These are phyloP conservation scores for Psammodynastes pulverulentus DNA, from an alignment of 2,113 vertebrate genomes.

Conservation along the genomic window DNA sequence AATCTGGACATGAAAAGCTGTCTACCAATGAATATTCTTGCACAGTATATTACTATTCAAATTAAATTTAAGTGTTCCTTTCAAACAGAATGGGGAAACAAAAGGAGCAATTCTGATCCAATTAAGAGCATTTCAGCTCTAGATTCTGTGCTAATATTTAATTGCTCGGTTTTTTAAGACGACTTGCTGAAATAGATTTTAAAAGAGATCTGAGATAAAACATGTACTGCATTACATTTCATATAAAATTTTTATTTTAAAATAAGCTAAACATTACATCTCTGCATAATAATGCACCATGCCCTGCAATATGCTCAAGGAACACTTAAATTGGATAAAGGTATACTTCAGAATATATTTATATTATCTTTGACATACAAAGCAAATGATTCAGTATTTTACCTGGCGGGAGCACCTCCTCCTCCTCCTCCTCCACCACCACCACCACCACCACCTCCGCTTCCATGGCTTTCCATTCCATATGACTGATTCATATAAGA, in stretches of 20 bases:
- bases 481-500: slow-evolving; percentile 79
- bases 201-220: slow-evolving; percentile 42
- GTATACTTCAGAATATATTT: slow-evolving; percentile 57
- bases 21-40: slow-evolving; percentile 43
- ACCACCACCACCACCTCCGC: slow-evolving; percentile 75
- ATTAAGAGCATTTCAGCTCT: slow-evolving; percentile 40
- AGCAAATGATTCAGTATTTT: slow-evolving; percentile 75
- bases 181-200: not conserved
- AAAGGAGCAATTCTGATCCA: slow-evolving; percentile 47
- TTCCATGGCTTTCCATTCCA: slow-evolving; percentile 78
- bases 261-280: slow-evolving; percentile 28
- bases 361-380: slow-evolving; percentile 56
- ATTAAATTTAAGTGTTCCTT: slow-evolving; percentile 68
- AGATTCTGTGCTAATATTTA: slow-evolving; percentile 31
- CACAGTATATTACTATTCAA: slow-evolving; percentile 59
- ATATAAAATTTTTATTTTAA: not conserved
- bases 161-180: slow-evolving; percentile 8
- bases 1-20: slow-evolving; percentile 65
- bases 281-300: slow-evolving; percentile 41
- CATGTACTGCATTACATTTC: not conserved
- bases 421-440: slow-evolving; percentile 77
- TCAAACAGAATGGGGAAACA: slow-evolving; percentile 60
- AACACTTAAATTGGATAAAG: slow-evolving; percentile 68
- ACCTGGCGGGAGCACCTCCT: slow-evolving; percentile 79
- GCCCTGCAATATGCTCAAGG: slow-evolving; percentile 64